phyloP scores from a whole-genome alignment of 2,888 invertebrate species.

The Hoplodrina ambigua region DNA sequence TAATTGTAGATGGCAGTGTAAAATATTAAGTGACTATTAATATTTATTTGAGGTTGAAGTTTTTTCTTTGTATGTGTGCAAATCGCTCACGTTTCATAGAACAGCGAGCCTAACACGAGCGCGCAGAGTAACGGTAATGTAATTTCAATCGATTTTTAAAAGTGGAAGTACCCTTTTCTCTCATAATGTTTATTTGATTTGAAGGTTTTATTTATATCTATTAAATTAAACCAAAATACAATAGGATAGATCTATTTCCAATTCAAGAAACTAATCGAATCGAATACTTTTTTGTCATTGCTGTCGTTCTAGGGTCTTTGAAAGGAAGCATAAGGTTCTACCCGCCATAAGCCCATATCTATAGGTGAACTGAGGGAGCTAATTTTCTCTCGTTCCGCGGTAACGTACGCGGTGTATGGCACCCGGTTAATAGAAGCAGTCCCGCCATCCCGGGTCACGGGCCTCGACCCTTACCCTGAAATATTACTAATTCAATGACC shows the following conservation, averaged over 20 bases:
- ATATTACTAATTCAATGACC: slow-evolving; percentile 59
- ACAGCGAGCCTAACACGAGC: neutral
- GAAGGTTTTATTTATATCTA: neutral
- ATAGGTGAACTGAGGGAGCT: slow-evolving; percentile 23
- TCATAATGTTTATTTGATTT: neutral
- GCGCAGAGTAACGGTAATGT: no score
- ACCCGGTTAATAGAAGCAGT: slow-evolving; percentile 42
- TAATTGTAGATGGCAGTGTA: neutral
- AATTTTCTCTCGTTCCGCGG: slow-evolving; percentile 34
- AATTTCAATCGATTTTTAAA: neutral
- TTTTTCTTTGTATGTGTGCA: neutral
- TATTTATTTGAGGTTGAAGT: neutral
- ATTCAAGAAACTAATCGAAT: neutral
- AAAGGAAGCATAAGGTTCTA: slow-evolving; percentile 1
- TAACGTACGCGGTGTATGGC: slow-evolving; percentile 13
- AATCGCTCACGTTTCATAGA: slow-evolving; percentile 18
- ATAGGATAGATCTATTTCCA: neutral
- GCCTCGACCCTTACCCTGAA: slow-evolving; percentile 54
- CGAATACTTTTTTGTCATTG: neutral
- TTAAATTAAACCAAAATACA: neutral
- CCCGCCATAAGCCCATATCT: slow-evolving; percentile 6
- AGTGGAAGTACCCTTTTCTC: neutral
- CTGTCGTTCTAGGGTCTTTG: neutral
- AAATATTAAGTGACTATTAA: neutral
- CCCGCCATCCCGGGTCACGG: slow-evolving; percentile 16